Percentiles rank a stretch among this genome's conserved stretches.
Evolutionary conservation across 2,797 vertebrate species (phyloP).

Genomic region (Melanotaenia parkinsoni): DNA sequence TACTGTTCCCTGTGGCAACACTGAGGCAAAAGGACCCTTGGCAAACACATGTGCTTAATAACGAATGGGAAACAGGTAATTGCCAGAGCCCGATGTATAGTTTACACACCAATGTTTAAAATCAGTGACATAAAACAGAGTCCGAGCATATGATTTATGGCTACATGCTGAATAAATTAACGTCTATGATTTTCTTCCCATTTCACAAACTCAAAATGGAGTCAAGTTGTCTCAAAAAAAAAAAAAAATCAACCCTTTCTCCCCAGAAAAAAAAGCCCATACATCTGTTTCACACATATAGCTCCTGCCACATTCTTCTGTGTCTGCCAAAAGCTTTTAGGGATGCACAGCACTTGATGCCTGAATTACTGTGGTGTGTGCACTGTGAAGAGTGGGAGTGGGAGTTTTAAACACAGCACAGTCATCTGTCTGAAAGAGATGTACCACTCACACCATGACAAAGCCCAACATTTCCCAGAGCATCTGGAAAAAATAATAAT

Average conservation of each 20-base stretch:
- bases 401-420: slow-evolving; percentile 34
- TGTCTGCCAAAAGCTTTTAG: slow-evolving; percentile 74
- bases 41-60: slow-evolving; percentile 68
- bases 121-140: slow-evolving; percentile 67
- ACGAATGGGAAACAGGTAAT: slow-evolving; percentile 72
- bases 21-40: slow-evolving; percentile 40
- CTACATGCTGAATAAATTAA: slow-evolving; percentile 65
- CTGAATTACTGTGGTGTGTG: slow-evolving; percentile 48
- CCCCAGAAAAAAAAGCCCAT: slow-evolving; percentile 35
- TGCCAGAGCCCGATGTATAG: slow-evolving; percentile 64
- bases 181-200: slow-evolving; percentile 39
- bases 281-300: slow-evolving; percentile 75
- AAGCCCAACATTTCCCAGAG: slow-evolving; percentile 15
- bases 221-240: slow-evolving; percentile 26
- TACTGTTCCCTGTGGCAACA: slow-evolving; percentile 54
- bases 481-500: slow-evolving; percentile 28
- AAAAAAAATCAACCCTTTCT: background rate
- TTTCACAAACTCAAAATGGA: slow-evolving; percentile 61
- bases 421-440: slow-evolving; percentile 45
- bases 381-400: slow-evolving; percentile 50
- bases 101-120: slow-evolving; percentile 71
- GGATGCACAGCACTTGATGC: slow-evolving; percentile 66
- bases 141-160: slow-evolving; percentile 66
- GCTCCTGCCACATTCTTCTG: slow-evolving; percentile 72
- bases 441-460: slow-evolving; percentile 28